Percentiles rank a stretch among this genome's conserved stretches.
phyloP scores from a whole-genome alignment of 2,797 vertebrate species.

The Orientallactaga sibirica region DNA sequence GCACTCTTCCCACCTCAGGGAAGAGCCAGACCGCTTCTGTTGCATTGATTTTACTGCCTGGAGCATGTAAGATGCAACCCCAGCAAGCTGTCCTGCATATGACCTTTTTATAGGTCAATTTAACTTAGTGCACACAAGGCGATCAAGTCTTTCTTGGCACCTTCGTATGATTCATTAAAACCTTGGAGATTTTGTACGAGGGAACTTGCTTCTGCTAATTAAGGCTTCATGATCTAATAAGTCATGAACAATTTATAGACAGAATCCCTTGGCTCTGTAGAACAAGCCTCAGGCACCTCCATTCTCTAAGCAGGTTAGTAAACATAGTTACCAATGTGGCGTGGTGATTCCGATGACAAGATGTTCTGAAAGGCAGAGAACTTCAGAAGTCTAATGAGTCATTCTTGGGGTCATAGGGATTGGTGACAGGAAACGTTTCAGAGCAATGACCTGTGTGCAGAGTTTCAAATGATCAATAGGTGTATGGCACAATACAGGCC shows the following conservation, averaged over 20 bases:
- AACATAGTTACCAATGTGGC: background rate
- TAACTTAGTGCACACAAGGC: background rate
- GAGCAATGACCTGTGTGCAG: background rate
- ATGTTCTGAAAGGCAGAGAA: background rate
- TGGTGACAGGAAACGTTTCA: background rate
- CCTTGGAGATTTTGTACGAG: background rate
- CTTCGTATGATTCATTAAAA: slow-evolving; percentile 27
- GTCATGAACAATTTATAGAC: background rate
- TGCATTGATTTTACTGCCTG: background rate
- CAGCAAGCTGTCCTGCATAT: background rate
- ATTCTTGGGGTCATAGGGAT: background rate
- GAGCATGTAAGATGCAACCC: background rate
- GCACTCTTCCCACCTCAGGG: background rate
- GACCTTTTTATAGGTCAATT: background rate
- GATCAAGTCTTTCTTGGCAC: background rate
- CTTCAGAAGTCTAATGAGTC: slow-evolving; percentile 6
- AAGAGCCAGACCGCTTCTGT: background rate
- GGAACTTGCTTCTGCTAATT: slow-evolving; percentile 6
- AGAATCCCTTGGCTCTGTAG: background rate
- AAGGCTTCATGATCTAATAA: background rate
- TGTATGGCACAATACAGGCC: too few relatives aligned
- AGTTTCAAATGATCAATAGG: background rate
- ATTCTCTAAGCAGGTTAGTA: background rate
- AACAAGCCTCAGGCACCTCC: background rate
- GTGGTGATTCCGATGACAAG: background rate